phyloP scores from a whole-genome alignment of 2,888 invertebrate species.

The Chymomyza procnemis region DNA sequence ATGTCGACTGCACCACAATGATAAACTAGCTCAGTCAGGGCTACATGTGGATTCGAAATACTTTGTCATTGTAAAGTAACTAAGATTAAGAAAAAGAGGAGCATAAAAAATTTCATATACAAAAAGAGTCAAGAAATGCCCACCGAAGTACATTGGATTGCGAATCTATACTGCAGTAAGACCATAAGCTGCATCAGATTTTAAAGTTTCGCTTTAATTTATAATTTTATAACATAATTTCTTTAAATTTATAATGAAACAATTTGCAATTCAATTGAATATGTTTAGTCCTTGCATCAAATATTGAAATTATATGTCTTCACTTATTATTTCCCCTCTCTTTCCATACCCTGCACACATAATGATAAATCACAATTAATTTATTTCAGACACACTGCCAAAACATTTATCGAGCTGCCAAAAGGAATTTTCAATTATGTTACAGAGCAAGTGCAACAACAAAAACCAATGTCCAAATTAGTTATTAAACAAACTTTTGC shows the following conservation, averaged over 20 bases:
- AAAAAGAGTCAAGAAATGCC: no score
- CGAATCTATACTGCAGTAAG: no score
- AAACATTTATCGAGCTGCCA: constrained; percentile 29
- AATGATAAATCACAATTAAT: constrained; percentile 59
- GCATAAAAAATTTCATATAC: no score
- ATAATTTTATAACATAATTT: no score
- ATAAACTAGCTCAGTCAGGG: no score
- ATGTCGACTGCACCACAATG: no score
- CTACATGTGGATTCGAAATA: no score
- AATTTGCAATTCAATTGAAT: constrained; percentile 10
- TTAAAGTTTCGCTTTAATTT: no score
- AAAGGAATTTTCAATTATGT: constrained; percentile 64
- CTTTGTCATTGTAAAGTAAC: no score
- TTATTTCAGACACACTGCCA: constrained; percentile 34
- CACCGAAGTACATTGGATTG: no score
- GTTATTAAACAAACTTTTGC: constrained; percentile 37
- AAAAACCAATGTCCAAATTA: constrained; percentile 49
- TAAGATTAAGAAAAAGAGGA: no score
- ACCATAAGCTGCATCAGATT: no score
- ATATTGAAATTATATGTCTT: constrained; percentile 28
- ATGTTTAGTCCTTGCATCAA: constrained; percentile 11
- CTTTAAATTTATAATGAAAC: constrained; percentile 23
- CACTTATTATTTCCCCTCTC: constrained; percentile 10
- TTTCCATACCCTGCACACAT: constrained; percentile 1
- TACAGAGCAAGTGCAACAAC: constrained; percentile 4